A percentile compares a stretch with the other conserved stretches of the same genome.
These are phyloP conservation scores for Tursiops truncatus DNA, from an alignment of 2,113 vertebrate species.

Conservation along the genomic window DNA sequence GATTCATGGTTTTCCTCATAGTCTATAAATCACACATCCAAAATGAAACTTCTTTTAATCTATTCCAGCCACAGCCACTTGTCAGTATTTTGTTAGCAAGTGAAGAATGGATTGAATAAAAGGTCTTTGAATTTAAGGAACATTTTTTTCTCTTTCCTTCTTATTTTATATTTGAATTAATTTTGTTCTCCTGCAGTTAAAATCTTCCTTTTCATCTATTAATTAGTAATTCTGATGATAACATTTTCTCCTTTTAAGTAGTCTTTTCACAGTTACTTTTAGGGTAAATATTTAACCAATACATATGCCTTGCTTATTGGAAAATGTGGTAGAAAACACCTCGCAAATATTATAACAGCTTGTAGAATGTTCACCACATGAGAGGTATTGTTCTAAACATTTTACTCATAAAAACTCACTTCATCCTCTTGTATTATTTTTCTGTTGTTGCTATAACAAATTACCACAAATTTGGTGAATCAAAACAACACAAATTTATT, in stretches of 20 bases:
- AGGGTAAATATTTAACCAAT: background rate
- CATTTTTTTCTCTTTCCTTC: background rate
- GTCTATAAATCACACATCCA: slow-evolving; percentile 64
- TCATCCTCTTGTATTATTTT: background rate
- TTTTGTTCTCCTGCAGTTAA: slow-evolving; percentile 25
- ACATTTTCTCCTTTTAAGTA: background rate
- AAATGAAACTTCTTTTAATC: slow-evolving; percentile 68
- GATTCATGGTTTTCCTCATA: slow-evolving; percentile 46
- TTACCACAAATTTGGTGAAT: background rate
- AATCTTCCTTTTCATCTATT: background rate
- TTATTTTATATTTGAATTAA: slow-evolving; percentile 27
- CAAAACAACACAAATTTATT: background rate
- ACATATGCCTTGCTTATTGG: background rate
- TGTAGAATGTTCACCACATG: background rate
- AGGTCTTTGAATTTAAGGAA: slow-evolving; percentile 30
- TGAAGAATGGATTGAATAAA: slow-evolving; percentile 48
- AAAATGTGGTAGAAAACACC: slow-evolving; percentile 7
- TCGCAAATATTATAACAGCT: background rate
- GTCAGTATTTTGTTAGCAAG: slow-evolving; percentile 60
- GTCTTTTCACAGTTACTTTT: slow-evolving; percentile 8
- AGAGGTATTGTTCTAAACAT: background rate
- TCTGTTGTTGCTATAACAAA: background rate
- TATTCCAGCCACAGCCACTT: slow-evolving; percentile 50
- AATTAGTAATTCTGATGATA: background rate
- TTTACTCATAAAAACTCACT: background rate